Percentiles rank a stretch among this genome's conserved stretches.
Evolutionary conservation across 1,140 invertebrate genomes (phyloP).

Genomic region (Diachasma alloeum): DNA sequence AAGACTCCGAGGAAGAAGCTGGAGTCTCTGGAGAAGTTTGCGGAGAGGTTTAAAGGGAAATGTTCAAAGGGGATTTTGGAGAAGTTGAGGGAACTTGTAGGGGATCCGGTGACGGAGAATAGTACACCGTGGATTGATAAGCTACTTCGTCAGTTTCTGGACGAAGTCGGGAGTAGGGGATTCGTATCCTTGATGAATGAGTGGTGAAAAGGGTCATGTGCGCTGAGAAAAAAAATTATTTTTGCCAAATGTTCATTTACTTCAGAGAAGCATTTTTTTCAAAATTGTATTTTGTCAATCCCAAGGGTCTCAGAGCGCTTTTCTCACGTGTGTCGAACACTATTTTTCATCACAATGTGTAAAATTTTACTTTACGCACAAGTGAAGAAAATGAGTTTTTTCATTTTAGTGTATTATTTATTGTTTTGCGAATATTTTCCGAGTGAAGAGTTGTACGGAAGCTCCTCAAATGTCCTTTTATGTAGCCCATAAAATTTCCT

Average conservation of each 20-base stretch:
- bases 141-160: slow-evolving; percentile 38
- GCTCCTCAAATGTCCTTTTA: too few relatives aligned
- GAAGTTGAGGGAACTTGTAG: slow-evolving; percentile 41
- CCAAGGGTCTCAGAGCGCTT: too few relatives aligned
- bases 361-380: too few relatives aligned
- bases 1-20: neutral
- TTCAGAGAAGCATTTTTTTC: too few relatives aligned
- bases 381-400: too few relatives aligned
- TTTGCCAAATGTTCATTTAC: neutral
- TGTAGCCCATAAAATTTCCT: too few relatives aligned
- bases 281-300: neutral
- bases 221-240: neutral
- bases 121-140: slow-evolving; percentile 34
- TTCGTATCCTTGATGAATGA: slow-evolving; percentile 61
- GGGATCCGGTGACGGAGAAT: slow-evolving; percentile 38
- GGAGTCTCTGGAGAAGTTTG: neutral
- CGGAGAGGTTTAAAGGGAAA: neutral
- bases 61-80: slow-evolving; percentile 26
- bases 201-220: too few relatives aligned
- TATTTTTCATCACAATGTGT: too few relatives aligned
- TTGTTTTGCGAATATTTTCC: too few relatives aligned
- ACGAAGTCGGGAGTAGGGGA: slow-evolving; percentile 30
- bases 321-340: too few relatives aligned
- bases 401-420: too few relatives aligned
- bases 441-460: too few relatives aligned